Conservation (phyloP, 2,797 vertebrate genomes). For the Gymnopithys bicolor region DNA sequence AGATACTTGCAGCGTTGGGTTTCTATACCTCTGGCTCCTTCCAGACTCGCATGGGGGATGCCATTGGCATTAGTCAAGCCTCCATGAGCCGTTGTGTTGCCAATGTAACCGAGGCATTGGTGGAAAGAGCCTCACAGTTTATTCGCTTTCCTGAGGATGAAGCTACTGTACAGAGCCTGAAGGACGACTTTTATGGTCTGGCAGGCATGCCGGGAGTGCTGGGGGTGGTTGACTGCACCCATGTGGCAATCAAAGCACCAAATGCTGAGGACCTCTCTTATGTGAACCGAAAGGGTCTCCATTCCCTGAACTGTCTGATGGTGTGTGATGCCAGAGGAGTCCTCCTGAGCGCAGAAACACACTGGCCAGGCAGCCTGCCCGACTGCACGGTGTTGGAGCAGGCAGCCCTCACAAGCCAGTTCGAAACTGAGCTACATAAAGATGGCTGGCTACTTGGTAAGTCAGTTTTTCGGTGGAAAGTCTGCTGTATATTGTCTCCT, state of each 20-base stretch:
- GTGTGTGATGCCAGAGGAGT: constrained; percentile 90
- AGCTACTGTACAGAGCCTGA: constrained; percentile 81
- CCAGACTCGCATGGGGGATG: constrained; percentile 96
- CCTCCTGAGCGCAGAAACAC: constrained; percentile 89
- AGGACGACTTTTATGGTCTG: constrained; percentile 89
- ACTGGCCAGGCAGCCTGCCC: constrained; percentile 89
- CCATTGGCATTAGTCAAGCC: constrained; percentile 96
- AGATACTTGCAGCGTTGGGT: constrained; percentile 92
- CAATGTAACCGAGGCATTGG: constrained; percentile 92
- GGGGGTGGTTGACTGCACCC: constrained; percentile 91
- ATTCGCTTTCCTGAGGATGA: constrained; percentile 86
- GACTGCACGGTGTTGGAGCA: constrained; percentile 84
- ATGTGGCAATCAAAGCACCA: constrained; percentile 94
- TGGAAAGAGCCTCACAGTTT: constrained; percentile 90
- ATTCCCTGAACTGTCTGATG: constrained; percentile 93
- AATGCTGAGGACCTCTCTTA: constrained; percentile 93
- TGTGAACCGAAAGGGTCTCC: constrained; percentile 92
- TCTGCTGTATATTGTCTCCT: neutral
- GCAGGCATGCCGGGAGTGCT: constrained; percentile 91
- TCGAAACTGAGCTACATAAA: constrained; percentile 81
- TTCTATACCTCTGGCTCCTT: constrained; percentile 97
- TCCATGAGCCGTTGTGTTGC: constrained; percentile 98
- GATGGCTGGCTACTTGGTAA: constrained; percentile 93
- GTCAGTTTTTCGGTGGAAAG: constrained; percentile 16
- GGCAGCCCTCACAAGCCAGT: constrained; percentile 82